Percentiles rank a stretch among this genome's conserved stretches.
Evolutionary conservation across 2,888 invertebrate species (phyloP).

Genomic region (Galerucella calmariensis): DNA sequence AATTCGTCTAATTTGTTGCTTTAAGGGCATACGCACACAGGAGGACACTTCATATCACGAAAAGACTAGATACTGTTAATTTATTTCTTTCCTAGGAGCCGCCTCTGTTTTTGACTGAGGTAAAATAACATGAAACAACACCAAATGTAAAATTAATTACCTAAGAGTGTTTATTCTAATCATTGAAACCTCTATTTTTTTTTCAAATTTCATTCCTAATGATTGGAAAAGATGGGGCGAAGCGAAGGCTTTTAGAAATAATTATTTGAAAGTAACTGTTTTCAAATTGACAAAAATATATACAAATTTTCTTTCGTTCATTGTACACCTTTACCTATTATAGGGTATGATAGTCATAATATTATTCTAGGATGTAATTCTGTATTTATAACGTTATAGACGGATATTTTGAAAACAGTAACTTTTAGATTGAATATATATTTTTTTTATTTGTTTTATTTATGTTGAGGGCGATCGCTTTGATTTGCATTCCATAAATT

Average conservation of each 20-base stretch:
- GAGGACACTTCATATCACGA: no score
- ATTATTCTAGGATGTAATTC: no score
- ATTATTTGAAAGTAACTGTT: neutral
- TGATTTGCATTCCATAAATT: slow-evolving; percentile 26
- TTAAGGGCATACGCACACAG: no score
- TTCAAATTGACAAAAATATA: neutral
- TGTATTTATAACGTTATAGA: no score
- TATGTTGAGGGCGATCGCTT: slow-evolving; percentile 13
- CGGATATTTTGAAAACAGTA: neutral
- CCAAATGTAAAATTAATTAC: slow-evolving; percentile 29
- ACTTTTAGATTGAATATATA: neutral
- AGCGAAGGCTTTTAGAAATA: neutral
- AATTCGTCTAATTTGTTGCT: no score
- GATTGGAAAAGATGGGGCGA: neutral
- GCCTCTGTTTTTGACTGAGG: slow-evolving; percentile 43
- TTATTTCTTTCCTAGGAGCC: no score
- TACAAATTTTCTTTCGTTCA: no score
- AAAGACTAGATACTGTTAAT: no score
- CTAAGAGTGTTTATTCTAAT: slow-evolving; percentile 52
- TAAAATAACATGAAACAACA: slow-evolving; percentile 38
- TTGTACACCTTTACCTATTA: no score
- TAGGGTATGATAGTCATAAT: no score
- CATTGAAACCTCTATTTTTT: slow-evolving; percentile 34
- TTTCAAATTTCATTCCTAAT: neutral
- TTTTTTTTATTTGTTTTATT: slow-evolving; percentile 12